A percentile compares a stretch with the other conserved stretches of the same genome.
phyloP scores from a whole-genome alignment of 2,797 vertebrate genomes.

The Melanotaenia maccullochi region DNA sequence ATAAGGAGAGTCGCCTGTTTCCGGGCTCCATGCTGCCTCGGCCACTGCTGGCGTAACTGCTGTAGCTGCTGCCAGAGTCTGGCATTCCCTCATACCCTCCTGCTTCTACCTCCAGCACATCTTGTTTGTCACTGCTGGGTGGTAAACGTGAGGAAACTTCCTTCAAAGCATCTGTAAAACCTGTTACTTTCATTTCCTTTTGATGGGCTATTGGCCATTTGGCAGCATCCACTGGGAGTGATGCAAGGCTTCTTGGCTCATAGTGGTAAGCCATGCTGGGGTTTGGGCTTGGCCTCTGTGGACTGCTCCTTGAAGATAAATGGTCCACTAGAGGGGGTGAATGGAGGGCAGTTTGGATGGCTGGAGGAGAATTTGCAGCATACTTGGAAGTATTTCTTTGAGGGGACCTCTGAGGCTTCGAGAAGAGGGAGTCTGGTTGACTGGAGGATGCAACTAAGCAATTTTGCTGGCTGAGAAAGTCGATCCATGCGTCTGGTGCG shows the following conservation, averaged over 20 bases:
- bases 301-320: constrained; percentile 25
- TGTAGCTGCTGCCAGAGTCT: constrained; percentile 84
- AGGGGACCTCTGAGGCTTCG: constrained; percentile 30
- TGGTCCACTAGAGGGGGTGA: constrained; percentile 21
- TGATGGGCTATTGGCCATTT: constrained; percentile 52
- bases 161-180: constrained; percentile 29
- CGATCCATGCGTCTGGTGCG: constrained; percentile 82
- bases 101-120: constrained; percentile 48
- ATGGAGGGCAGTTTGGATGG: constrained; percentile 14
- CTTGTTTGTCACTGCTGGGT: constrained; percentile 12
- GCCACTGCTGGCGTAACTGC: constrained; percentile 92
- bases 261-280: constrained; percentile 19
- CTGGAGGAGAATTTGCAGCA: constrained; percentile 26
- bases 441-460: constrained; percentile 46
- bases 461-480: constrained; percentile 78
- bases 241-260: constrained; percentile 39
- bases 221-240: constrained; percentile 27
- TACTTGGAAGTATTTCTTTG: constrained; percentile 33
- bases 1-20: constrained; percentile 68
- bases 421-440: constrained; percentile 30
- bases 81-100: constrained; percentile 42
- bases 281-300: constrained; percentile 20
- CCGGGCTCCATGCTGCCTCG: constrained; percentile 87
- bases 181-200: constrained; percentile 25
- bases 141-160: constrained; percentile 16